These are phyloP conservation scores for Catamblyrhynchus diadema DNA, from an alignment of 2,797 vertebrate species.

Conservation along the genomic window DNA sequence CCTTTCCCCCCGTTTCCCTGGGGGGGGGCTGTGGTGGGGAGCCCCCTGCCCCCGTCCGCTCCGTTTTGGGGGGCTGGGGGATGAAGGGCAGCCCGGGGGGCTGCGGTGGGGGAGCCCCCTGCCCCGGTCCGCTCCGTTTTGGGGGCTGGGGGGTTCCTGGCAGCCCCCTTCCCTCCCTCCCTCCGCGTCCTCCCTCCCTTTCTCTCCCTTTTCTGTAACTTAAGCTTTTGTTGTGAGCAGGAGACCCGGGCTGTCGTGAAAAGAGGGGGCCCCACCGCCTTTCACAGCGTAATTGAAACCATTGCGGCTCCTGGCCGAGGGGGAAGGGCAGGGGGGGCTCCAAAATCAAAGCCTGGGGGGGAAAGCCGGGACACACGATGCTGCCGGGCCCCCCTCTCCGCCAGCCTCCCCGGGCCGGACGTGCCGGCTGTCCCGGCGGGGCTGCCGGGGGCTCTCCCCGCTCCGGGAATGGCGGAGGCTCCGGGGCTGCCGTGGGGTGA, in stretches of 20 bases:
- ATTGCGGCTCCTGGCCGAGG: slow-evolving; percentile 58
- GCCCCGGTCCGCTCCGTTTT: background rate
- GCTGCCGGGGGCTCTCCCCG: background rate
- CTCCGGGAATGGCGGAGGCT: background rate
- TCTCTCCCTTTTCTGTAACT: slow-evolving; percentile 76
- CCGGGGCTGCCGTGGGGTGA: background rate
- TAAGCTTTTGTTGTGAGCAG: slow-evolving; percentile 76
- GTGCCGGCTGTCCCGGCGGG: background rate
- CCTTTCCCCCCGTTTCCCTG: background rate
- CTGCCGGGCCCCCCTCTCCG: background rate
- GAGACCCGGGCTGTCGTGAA: slow-evolving; percentile 70
- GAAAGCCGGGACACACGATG: background rate
- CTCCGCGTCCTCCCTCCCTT: slow-evolving; percentile 40
- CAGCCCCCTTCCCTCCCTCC: background rate
- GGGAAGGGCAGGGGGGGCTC: slow-evolving; percentile 34
- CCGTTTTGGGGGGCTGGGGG: background rate
- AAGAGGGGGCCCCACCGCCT: slow-evolving; percentile 74
- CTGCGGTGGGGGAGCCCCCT: background rate
- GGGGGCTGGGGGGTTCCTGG: background rate
- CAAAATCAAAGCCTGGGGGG: slow-evolving; percentile 31
- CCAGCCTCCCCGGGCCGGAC: background rate
- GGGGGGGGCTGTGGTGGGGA: no score
- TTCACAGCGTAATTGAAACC: slow-evolving; percentile 80
- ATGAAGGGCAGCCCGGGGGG: rapidly evolving
- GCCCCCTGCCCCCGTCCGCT: background rate